Percentiles rank a stretch among this genome's conserved stretches.
Conservation (phyloP, 2,888 invertebrate species). For the Invenusta paracnida region DNA sequence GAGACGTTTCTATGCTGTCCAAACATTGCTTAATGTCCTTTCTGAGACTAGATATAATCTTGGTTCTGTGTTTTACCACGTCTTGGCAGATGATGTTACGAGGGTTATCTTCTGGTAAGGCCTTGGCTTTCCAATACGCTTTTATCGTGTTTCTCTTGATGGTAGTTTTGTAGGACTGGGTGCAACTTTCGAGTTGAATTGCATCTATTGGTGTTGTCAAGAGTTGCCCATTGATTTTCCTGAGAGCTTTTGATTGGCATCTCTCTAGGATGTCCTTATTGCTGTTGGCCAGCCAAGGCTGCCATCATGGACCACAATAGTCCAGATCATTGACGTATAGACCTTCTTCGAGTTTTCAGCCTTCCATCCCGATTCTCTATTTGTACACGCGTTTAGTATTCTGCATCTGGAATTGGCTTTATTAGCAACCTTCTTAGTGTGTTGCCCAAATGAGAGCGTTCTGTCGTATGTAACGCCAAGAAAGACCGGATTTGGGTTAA, state of each 20-base stretch:
- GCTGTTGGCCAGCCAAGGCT: background rate
- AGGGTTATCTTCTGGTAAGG: background rate
- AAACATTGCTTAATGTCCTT: background rate
- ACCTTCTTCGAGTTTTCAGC: background rate
- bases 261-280: background rate
- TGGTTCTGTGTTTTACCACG: background rate
- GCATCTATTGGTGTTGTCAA: background rate
- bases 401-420: background rate
- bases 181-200: background rate
- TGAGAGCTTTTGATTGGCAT: background rate
- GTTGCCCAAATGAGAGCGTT: background rate
- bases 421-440: background rate
- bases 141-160: background rate
- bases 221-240: background rate
- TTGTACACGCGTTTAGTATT: background rate
- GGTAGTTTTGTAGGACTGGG: background rate
- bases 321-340: background rate
- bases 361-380: conserved; percentile 11
- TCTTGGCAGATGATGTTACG: background rate
- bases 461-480: background rate
- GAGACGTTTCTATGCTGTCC: background rate
- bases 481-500: background rate
- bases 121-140: background rate
- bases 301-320: background rate
- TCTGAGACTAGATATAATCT: no score